Percentiles rank a stretch among this genome's conserved stretches.
These are phyloP conservation scores for Megastigmus dorsalis DNA, from an alignment of 2,888 invertebrate genomes.

Conservation along the genomic window DNA sequence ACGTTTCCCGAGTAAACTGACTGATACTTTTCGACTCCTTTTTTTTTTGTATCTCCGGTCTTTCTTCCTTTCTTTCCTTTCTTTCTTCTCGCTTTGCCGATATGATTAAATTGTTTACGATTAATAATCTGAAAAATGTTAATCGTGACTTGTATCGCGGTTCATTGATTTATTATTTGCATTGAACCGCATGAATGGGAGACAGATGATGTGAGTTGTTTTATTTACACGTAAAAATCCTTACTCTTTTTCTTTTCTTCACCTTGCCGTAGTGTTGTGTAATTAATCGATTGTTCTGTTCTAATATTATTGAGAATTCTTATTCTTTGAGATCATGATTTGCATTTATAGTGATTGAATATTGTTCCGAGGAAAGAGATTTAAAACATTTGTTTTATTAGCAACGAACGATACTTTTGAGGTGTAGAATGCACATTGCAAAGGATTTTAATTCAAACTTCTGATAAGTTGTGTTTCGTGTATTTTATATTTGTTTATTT, in stretches of 20 bases:
- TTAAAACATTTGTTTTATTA: too few relatives aligned
- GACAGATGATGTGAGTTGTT: background rate
- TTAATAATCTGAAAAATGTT: conserved; percentile 16
- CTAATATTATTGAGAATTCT: background rate
- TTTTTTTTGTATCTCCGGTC: too few relatives aligned
- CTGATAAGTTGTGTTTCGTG: too few relatives aligned
- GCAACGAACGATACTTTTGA: too few relatives aligned
- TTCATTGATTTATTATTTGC: conserved; percentile 11
- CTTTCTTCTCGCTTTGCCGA: background rate
- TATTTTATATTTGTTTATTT: too few relatives aligned
- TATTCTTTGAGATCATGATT: too few relatives aligned
- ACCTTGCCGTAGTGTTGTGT: background rate
- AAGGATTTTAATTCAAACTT: too few relatives aligned
- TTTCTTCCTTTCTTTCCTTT: background rate
- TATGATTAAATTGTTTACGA: conserved; percentile 36
- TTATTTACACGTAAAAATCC: background rate
- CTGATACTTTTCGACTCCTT: background rate
- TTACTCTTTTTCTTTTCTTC: too few relatives aligned
- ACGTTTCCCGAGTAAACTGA: conserved; percentile 21
- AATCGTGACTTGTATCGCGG: conserved; percentile 9
- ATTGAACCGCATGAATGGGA: background rate
- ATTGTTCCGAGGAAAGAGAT: too few relatives aligned
- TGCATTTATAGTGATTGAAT: too few relatives aligned
- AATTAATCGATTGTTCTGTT: conserved; percentile 8
- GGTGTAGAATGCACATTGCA: too few relatives aligned